Percentiles rank a stretch among this genome's conserved stretches.
Evolutionary conservation across 2,888 invertebrate genomes (phyloP).

Genomic region (Fragum sueziense): DNA sequence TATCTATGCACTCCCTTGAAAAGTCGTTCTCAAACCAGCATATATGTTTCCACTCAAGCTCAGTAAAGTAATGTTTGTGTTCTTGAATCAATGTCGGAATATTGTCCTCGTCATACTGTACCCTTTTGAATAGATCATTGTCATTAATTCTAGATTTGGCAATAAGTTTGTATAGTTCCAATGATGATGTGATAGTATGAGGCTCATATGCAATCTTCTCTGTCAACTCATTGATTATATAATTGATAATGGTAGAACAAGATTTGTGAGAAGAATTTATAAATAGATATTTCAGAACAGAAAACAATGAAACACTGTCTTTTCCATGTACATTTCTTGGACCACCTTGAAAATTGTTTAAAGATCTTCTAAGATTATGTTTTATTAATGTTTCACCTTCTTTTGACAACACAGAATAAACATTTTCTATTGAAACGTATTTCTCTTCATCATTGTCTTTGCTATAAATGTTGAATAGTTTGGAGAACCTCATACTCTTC

Average conservation of each 20-base stretch:
- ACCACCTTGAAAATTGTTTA: not conserved
- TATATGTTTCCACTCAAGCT: slow-evolving; percentile 17
- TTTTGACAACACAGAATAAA: not conserved
- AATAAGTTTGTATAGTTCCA: not conserved
- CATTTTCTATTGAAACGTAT: not conserved
- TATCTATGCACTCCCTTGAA: not conserved
- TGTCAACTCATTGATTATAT: not conserved
- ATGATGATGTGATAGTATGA: not conserved
- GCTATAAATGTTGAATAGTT: not conserved
- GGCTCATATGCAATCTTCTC: not conserved
- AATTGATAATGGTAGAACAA: not conserved
- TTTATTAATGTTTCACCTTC: not conserved
- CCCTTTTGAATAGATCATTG: no score
- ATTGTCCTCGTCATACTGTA: no score
- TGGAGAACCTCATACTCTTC: not conserved
- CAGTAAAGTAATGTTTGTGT: not conserved
- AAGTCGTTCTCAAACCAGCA: slow-evolving; percentile 26
- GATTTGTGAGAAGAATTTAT: not conserved
- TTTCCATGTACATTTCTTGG: not conserved
- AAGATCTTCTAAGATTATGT: no score
- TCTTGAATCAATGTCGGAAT: not conserved
- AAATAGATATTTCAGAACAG: not conserved
- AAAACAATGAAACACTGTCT: not conserved
- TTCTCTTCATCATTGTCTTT: not conserved
- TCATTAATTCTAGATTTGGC: not conserved